Evolutionary conservation across 2,797 vertebrate genomes (phyloP).

Genomic region (Schizopygopsis pylzovi): DNA sequence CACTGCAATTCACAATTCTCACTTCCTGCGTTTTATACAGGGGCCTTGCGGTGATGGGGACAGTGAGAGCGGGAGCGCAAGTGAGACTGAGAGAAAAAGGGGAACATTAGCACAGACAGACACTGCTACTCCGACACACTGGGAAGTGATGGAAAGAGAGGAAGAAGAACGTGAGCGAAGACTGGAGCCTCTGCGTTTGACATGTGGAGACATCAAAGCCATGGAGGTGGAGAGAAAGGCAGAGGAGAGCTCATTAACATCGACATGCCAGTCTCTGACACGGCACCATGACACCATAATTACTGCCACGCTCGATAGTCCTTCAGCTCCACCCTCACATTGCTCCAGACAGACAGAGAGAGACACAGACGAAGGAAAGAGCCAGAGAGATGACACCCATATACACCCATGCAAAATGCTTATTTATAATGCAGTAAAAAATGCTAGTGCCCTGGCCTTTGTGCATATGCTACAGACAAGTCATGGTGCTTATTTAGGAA

Average conservation of each 20-base stretch:
- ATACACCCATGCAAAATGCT: slow-evolving; percentile 1
- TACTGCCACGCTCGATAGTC: slow-evolving; percentile 55
- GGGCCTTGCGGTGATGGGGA: slow-evolving; percentile 1
- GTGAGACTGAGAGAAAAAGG: slow-evolving; percentile 17
- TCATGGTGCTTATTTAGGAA: background rate
- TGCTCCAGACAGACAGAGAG: slow-evolving; percentile 32
- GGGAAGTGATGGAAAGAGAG: slow-evolving; percentile 21
- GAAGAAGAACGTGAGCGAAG: background rate
- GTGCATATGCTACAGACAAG: background rate
- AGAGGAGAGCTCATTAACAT: slow-evolving; percentile 62
- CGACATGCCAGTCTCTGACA: slow-evolving; percentile 60
- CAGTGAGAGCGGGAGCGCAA: background rate
- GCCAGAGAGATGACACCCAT: slow-evolving; percentile 2
- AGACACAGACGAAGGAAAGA: background rate
- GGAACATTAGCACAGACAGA: slow-evolving; percentile 15
- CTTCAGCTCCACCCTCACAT: slow-evolving; percentile 49
- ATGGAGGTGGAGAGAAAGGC: slow-evolving; percentile 40
- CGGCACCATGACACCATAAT: slow-evolving; percentile 62
- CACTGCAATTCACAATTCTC: slow-evolving; percentile 20
- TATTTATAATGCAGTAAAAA: background rate
- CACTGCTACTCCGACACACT: background rate
- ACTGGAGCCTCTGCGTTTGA: slow-evolving; percentile 15
- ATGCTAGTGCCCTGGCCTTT: background rate
- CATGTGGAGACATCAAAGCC: slow-evolving; percentile 42
- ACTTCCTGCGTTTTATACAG: background rate